Evolutionary conservation across 2,113 vertebrate species (phyloP).

Genomic region (Cyanoramphus novaezelandiae): DNA sequence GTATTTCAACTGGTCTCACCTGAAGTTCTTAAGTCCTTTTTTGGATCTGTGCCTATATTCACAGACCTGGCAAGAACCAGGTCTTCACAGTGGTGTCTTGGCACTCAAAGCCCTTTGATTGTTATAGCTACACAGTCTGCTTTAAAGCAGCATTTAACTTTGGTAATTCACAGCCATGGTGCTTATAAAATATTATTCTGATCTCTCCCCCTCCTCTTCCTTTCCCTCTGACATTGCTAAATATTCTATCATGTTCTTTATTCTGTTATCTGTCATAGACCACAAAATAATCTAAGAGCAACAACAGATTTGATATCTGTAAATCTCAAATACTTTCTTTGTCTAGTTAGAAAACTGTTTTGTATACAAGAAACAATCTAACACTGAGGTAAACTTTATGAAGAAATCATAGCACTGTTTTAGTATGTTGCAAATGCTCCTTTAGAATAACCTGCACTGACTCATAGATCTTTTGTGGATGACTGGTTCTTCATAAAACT

Average conservation of each 20-base stretch:
- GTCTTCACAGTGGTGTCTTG: background rate
- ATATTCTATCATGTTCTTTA: background rate
- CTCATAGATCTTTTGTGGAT: background rate
- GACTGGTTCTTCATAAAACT: background rate
- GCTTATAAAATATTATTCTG: background rate
- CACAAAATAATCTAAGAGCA: background rate
- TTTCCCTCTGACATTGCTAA: background rate
- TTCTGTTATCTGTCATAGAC: background rate
- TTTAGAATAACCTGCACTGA: conserved; percentile 13
- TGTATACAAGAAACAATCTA: conserved; percentile 13
- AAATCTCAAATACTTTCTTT: conserved; percentile 13
- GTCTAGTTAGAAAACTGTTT: background rate
- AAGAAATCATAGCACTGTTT: conserved; percentile 18
- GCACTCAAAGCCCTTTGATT: background rate
- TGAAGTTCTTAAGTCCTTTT: background rate
- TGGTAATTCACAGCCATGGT: background rate
- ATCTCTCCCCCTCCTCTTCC: background rate
- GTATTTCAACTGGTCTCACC: background rate
- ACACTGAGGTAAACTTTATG: conserved; percentile 19
- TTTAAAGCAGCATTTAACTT: background rate
- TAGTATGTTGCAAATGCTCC: background rate
- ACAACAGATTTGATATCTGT: background rate
- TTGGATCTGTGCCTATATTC: background rate
- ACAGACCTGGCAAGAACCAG: background rate
- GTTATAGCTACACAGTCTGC: background rate